phyloP scores from a whole-genome alignment of 2,797 vertebrate genomes.

The Gymnothorax javanicus region DNA sequence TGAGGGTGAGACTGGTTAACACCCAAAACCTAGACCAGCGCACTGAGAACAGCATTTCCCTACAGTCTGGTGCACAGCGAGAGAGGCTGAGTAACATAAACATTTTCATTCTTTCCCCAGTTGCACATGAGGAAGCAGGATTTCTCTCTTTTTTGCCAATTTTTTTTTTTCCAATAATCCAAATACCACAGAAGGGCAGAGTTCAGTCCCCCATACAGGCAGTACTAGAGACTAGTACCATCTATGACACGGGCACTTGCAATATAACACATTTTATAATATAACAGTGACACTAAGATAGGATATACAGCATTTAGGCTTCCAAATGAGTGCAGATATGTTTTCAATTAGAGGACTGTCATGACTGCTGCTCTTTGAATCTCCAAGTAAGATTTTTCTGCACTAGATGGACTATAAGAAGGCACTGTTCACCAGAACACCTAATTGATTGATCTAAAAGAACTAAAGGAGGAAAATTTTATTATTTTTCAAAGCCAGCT shows the following conservation, averaged over 20 bases:
- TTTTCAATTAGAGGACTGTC: neutral
- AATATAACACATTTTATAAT: neutral
- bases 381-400: neutral
- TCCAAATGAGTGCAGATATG: neutral
- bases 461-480: too few relatives aligned
- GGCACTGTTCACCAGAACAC: neutral
- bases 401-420: neutral
- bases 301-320: neutral
- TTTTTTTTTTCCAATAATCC: neutral
- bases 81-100: neutral
- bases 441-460: too few relatives aligned
- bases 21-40: slow-evolving; percentile 69
- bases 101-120: neutral
- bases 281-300: neutral
- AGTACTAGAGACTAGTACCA: neutral
- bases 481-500: too few relatives aligned
- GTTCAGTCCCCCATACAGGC: neutral
- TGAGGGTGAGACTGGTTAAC: slow-evolving; percentile 80
- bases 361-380: neutral
- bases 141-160: neutral
- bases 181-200: neutral
- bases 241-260: neutral
- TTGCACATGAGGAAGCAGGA: neutral
- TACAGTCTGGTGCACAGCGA: neutral
- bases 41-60: slow-evolving; percentile 43